Evolutionary conservation across 2,888 invertebrate genomes (phyloP), one percentile per base, ranked within the genome.

Genomic region (Encarsia formosa): DNA sequence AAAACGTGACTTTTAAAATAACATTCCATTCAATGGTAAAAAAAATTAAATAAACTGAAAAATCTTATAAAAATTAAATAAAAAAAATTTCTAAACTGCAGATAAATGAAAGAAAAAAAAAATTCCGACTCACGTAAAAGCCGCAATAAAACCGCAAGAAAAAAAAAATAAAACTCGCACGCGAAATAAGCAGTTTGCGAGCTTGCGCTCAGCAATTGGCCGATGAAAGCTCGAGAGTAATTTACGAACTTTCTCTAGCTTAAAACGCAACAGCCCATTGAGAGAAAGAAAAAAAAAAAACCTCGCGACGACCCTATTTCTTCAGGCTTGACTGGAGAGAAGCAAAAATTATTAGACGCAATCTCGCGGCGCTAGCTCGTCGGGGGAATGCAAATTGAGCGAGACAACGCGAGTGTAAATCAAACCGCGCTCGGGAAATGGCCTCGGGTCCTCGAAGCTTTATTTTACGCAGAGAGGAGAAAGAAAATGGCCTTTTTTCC

Each of bases 351-450:
- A 52, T 52, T 52, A 52, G 52, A 52, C 47, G 52, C 47, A 47
- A 52, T 47, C 47, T 47, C 52, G 47, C 43, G 32, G n/a, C n/a
- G n/a, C n/a, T n/a, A n/a, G n/a, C n/a, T n/a, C n/a, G n/a, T n/a
- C 9, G 42, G 47, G 52, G 37, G 38, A 52, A 52, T 47, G 52
- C 47, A 52, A 47, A 52, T 52, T 47, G 52, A 52, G 40, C 37
- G 47, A 41, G 46, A 34, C 39, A 32, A 39, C 47, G 48, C 47
- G 48, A 52, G 43, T 52, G 52, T 48, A 52, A 52, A 52, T 52
- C 47, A 52, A 52, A 46, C 32, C 32, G n/a, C n/a, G n/a, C n/a
- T n/a, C n/a, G 24, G 47, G 52, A 52, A 52, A 48, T 43, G 52
- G 47, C 48, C 48, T 22, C 31, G 22, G 46, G 39, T 31, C n/a